Percentiles rank a stretch among this genome's conserved stretches.
phyloP scores from a whole-genome alignment of 2,113 vertebrate species.

The Brachyistius frenatus region DNA sequence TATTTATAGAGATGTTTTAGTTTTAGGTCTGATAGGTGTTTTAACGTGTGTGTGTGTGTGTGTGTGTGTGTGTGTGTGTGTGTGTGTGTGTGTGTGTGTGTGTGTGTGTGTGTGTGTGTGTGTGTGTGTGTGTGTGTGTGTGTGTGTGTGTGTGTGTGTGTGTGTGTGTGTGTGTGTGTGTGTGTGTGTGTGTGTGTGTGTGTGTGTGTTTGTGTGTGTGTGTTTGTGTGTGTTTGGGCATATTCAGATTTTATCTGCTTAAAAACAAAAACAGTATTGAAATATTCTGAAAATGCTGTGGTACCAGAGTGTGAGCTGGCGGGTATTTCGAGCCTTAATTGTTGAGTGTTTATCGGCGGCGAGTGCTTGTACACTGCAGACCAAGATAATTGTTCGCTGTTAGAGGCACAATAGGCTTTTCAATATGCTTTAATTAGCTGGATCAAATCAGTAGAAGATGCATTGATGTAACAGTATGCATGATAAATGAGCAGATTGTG shows the following conservation, averaged over 20 bases:
- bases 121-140: not conserved
- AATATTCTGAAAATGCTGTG: conserved; percentile 41
- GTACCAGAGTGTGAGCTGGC: conserved; percentile 60
- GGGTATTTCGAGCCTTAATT: conserved; percentile 59
- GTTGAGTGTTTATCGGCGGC: conserved; percentile 62
- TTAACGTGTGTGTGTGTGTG: not conserved
- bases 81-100: conserved; percentile 15
- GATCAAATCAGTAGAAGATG: conserved; percentile 73
- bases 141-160: not conserved
- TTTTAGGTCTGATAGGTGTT: conserved; percentile 42
- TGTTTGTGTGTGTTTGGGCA: conserved; percentile 8
- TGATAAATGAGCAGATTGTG: conserved; percentile 74
- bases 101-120: not conserved
- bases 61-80: no score
- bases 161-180: no score
- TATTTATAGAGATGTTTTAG: conserved; percentile 37
- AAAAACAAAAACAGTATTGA: conserved; percentile 57
- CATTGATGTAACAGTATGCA: conserved; percentile 71
- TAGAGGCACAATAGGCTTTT: conserved; percentile 64
- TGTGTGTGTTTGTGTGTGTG: no score
- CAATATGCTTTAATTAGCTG: conserved; percentile 74
- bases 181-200: not conserved
- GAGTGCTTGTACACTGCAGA: conserved; percentile 54
- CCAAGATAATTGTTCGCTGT: conserved; percentile 56
- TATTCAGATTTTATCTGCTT: conserved; percentile 52